These are phyloP conservation scores for Batillaria attramentaria DNA, from an alignment of 1,140 invertebrate genomes.

Conservation along the genomic window DNA sequence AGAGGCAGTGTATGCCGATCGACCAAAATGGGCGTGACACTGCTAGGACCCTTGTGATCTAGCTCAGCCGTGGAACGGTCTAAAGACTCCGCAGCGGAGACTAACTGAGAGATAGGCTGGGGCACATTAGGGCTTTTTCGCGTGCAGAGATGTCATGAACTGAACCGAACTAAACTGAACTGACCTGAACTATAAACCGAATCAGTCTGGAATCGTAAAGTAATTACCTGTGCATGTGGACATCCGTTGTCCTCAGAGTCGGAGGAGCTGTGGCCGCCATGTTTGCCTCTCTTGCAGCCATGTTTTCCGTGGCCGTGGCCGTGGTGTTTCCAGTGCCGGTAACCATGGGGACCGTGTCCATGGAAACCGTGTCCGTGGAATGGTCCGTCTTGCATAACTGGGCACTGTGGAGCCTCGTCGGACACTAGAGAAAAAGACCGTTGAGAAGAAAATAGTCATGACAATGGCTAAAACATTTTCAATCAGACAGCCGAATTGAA, in stretches of 20 bases:
- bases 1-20: too few relatives aligned
- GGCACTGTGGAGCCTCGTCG: not conserved
- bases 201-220: too few relatives aligned
- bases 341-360: too few relatives aligned
- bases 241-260: not conserved
- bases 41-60: too few relatives aligned
- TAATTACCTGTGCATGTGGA: not conserved
- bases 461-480: too few relatives aligned
- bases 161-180: not conserved
- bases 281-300: conserved; percentile 6
- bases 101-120: not conserved
- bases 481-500: too few relatives aligned
- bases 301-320: not conserved
- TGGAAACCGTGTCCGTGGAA: not conserved
- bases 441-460: too few relatives aligned
- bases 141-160: too few relatives aligned
- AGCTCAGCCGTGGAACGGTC: too few relatives aligned
- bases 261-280: not conserved
- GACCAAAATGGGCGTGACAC: too few relatives aligned
- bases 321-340: not conserved
- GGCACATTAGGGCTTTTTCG: not conserved
- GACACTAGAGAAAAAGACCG: not conserved
- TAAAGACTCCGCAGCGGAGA: not conserved
- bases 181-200: not conserved
- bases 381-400: not conserved